Evolutionary conservation across 1,140 invertebrate species (phyloP).

Genomic region (Zaprionus ornatus): DNA sequence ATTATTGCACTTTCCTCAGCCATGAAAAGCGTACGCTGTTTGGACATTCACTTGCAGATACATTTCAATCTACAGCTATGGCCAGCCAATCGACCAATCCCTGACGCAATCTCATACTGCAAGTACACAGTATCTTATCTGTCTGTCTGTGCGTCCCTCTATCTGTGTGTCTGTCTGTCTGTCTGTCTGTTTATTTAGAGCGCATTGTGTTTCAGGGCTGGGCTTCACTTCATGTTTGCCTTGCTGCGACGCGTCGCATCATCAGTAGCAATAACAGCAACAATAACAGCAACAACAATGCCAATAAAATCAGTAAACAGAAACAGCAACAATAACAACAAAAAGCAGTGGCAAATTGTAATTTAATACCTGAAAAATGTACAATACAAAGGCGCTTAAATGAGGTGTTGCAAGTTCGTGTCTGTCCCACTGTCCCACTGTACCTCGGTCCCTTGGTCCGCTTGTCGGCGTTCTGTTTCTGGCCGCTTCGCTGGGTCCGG

Average conservation of each 20-base stretch:
- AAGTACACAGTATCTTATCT: conserved; percentile 52
- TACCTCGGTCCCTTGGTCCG: not conserved
- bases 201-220: conserved; percentile 74
- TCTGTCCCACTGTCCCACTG: conserved; percentile 18
- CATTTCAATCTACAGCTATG: conserved; percentile 56
- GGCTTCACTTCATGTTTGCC: conserved; percentile 56
- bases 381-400: conserved; percentile 77
- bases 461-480: conserved; percentile 16
- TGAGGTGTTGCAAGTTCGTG: conserved; percentile 76
- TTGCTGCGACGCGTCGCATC: conserved; percentile 36
- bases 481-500: conserved; percentile 28
- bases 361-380: conserved; percentile 76
- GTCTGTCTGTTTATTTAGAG: conserved; percentile 65
- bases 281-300: not conserved
- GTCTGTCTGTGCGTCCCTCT: not conserved
- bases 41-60: conserved; percentile 48
- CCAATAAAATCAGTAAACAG: not conserved
- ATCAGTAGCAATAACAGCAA: not conserved
- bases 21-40: conserved; percentile 4
- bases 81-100: conserved; percentile 1
- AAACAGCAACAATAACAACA: conserved; percentile 30
- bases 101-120: conserved; percentile 35
- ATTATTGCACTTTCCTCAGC: conserved; percentile 40
- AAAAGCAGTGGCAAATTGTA: conserved; percentile 73
- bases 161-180: not conserved